Percentiles rank a stretch among this genome's conserved stretches.
phyloP scores from a whole-genome alignment of 2,113 vertebrate genomes.

The Ailuropoda melanoleuca region DNA sequence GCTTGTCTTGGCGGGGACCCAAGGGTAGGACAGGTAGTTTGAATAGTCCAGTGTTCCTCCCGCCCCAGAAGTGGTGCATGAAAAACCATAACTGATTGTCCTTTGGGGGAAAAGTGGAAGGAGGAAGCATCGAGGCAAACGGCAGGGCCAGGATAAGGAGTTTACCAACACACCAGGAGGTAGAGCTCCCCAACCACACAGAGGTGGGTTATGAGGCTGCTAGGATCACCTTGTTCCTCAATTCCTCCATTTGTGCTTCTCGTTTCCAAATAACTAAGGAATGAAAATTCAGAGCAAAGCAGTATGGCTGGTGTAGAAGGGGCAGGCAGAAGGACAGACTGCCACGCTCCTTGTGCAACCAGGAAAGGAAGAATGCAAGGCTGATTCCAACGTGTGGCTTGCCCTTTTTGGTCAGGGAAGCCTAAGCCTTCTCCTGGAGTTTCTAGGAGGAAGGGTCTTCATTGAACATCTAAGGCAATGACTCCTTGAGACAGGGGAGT shows the following conservation, averaged over 20 bases:
- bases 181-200: neutral
- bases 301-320: neutral
- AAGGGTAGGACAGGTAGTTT: neutral
- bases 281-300: neutral
- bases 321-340: neutral
- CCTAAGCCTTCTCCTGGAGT: neutral
- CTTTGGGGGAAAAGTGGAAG: neutral
- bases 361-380: neutral
- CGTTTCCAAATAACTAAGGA: neutral
- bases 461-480: neutral
- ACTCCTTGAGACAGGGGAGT: neutral
- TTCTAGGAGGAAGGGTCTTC: neutral
- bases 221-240: neutral
- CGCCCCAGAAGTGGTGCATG: neutral
- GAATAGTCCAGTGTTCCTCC: neutral
- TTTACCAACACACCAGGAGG: neutral
- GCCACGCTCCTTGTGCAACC: neutral
- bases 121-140: neutral
- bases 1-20: neutral
- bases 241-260: neutral
- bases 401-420: neutral
- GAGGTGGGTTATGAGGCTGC: too few species aligned
- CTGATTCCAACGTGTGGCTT: neutral
- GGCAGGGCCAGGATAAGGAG: neutral
- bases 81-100: neutral